Evolutionary conservation across 2,888 invertebrate genomes (phyloP), one percentile per base, ranked within the genome.

Genomic region (Rhaphigaster nebulosa): DNA sequence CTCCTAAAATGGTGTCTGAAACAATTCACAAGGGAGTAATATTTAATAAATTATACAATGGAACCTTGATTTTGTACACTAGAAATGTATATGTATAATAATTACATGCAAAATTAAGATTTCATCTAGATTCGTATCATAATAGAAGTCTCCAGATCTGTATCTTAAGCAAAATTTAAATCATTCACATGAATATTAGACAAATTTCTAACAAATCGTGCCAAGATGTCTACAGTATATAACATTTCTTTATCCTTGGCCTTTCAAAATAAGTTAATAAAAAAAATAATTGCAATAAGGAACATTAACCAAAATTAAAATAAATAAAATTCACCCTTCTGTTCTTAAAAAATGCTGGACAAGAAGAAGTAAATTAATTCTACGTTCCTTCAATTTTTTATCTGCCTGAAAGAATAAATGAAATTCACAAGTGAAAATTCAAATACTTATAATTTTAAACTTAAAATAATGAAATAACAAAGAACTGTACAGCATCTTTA

Each of bases 261-360:
- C 20, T 56, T 56, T 56, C 10, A 60, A n/a, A 60, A 60, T 29
- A 65, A 29, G 29, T 0, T 15, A 65, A 65, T 65, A 29, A 29
- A 13, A 29, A 29, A 34, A 70, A 13, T 12, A n/a, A 8, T 56
- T 52, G 0, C 12, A 76, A 76, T 8, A 38, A 20, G 23, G n/a
- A 84, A 84, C n/a, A 26, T 41, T 0, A 41, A 41, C 13, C 4
- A 84, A 45, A 45, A 90, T 87, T 60, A 12, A 65, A 50, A 65
- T n/a, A 45, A 52, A 45, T 52, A 50, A 76, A n/a, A 18, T 84
- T 84, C 84, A 95, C 87, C 96, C 96, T 93, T 96, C 95, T 92
- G 96, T 96, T 92, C 94, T 94, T 92, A 97, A 94, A 94, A 96
- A 97, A 23, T 95, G 95, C 87, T 95, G 94, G 92, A 97, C 96